These are phyloP conservation scores for Eupleurogrammus muticus DNA, from an alignment of 2,797 vertebrate genomes.

Conservation along the genomic window DNA sequence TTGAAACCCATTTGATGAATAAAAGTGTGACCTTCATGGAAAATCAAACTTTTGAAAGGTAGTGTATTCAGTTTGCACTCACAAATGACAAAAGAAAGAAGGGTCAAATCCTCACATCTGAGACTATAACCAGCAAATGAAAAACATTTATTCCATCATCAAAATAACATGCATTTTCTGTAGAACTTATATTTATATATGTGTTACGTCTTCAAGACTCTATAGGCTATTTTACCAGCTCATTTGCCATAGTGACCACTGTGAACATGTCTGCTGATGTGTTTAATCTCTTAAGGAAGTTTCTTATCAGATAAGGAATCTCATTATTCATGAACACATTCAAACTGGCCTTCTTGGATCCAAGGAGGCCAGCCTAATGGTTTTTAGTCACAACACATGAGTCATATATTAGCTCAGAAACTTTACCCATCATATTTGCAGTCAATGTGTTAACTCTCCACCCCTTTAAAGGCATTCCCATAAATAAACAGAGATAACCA, in stretches of 20 bases:
- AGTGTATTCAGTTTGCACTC: no score
- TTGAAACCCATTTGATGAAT: no score
- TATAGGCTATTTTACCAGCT: background rate
- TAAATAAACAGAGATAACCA: conserved; percentile 10
- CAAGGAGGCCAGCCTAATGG: background rate
- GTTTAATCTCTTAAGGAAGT: background rate
- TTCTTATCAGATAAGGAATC: background rate
- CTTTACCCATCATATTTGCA: background rate
- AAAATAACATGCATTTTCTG: no score
- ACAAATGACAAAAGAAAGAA: no score
- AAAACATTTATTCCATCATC: no score
- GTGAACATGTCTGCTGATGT: background rate
- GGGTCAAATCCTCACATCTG: no score
- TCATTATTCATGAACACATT: background rate
- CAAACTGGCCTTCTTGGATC: background rate
- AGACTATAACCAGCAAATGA: no score
- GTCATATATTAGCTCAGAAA: conserved; percentile 17
- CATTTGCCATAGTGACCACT: background rate
- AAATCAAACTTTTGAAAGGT: no score
- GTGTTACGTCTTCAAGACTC: background rate
- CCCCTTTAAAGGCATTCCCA: conserved; percentile 7
- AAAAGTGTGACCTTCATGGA: no score
- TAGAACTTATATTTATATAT: no score
- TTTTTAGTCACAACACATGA: background rate
- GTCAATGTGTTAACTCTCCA: conserved; percentile 6